phyloP scores from a whole-genome alignment of 1,140 invertebrate genomes.

The Macrostomum lignano region DNA sequence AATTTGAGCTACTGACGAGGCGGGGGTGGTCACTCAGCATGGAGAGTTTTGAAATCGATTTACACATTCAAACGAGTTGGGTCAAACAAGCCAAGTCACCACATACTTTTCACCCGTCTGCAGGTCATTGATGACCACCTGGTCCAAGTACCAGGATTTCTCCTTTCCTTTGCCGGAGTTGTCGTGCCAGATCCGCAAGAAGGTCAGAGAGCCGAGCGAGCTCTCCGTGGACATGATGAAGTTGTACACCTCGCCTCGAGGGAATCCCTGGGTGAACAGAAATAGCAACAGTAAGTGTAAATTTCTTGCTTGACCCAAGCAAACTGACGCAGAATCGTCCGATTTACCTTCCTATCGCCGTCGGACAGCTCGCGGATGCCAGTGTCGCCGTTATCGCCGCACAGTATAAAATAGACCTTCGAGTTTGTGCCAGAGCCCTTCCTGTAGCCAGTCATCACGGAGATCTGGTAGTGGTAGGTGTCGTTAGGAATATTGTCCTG shows the following conservation, averaged over 20 bases:
- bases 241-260: slow-evolving; percentile 19
- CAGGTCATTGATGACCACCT: slow-evolving; percentile 20
- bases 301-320: slow-evolving; percentile 3
- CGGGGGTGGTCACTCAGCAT: no score
- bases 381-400: slow-evolving; percentile 20
- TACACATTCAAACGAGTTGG: background rate
- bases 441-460: slow-evolving; percentile 19
- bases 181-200: slow-evolving; percentile 27
- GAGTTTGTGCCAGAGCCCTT: slow-evolving; percentile 20
- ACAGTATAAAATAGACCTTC: slow-evolving; percentile 20
- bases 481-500: slow-evolving; percentile 26
- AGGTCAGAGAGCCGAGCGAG: slow-evolving; percentile 18
- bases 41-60: no score
- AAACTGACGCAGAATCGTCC: slow-evolving; percentile 1
- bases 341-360: slow-evolving; percentile 16
- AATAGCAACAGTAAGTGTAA: background rate
- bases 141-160: slow-evolving; percentile 24
- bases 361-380: slow-evolving; percentile 18
- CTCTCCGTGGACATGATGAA: slow-evolving; percentile 19
- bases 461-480: slow-evolving; percentile 21
- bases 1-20: no score
- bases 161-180: slow-evolving; percentile 18
- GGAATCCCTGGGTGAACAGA: slow-evolving; percentile 11
- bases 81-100: background rate
- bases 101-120: slow-evolving; percentile 23